These are phyloP conservation scores for Lathamus discolor DNA, from an alignment of 2,113 vertebrate genomes.

Conservation along the genomic window DNA sequence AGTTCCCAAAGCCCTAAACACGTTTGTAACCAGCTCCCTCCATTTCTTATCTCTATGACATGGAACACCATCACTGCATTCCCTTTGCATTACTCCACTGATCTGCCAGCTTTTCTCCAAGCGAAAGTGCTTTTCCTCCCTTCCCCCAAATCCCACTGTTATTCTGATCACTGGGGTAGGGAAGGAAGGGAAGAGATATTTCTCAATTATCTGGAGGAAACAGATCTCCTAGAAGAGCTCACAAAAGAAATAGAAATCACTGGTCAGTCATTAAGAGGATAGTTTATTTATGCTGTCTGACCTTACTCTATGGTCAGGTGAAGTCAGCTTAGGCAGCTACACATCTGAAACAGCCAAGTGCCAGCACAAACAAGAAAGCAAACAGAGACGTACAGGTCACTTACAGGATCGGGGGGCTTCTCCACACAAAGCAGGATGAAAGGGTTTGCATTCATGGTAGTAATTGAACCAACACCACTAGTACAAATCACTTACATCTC, in stretches of 20 bases:
- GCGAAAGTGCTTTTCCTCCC: background rate
- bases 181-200: constrained; percentile 50
- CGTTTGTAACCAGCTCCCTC: background rate
- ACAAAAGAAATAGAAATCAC: constrained; percentile 17
- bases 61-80: background rate
- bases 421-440: background rate
- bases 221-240: constrained; percentile 42
- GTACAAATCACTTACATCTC: background rate
- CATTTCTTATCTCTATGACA: background rate
- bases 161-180: background rate
- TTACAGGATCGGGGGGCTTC: background rate
- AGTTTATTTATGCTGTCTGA: constrained; percentile 46
- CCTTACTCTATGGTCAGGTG: constrained; percentile 1
- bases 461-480: background rate
- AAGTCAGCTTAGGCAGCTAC: background rate
- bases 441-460: background rate
- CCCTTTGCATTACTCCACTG: rapidly evolving
- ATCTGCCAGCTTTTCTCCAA: background rate
- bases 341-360: background rate
- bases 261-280: background rate
- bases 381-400: background rate
- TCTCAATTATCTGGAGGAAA: constrained; percentile 61
- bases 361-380: background rate
- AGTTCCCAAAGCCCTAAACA: background rate
- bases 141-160: background rate